Evolutionary conservation across 2,113 vertebrate species (phyloP), one percentile per base, ranked within the genome.

Genomic region (Elgaria multicarinata): DNA sequence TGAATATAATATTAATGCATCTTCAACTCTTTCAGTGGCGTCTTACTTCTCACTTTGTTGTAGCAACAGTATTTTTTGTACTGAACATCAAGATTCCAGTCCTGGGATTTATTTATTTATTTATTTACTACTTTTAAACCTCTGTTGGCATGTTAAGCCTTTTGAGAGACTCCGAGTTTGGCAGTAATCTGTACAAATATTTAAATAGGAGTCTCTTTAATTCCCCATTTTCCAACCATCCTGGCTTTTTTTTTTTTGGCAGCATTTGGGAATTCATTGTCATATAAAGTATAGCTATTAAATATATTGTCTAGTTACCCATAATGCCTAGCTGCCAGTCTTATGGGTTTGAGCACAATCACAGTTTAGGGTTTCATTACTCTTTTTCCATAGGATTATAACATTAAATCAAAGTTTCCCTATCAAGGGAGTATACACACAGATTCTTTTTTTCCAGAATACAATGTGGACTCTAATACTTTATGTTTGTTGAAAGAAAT

Each of bases 211-310:
- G 39, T 28, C 36, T 42, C 36, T 39, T 24, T 36, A 28, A 28
- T 36, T 83, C 20, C 31, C 24, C 7, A 3, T 24, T 26, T 24
- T 44, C 9, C n/a, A 3, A 3, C 71, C 71, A 69, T 12, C 9
- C 67, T 24, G 28, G 67, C 7, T 72, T 22, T 55, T 85, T 39
- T 26, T 3, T 72, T 22, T 55, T 85, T 39, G 14, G 12, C 10
- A 39, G 88, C 75, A n/a, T 92, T 93, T 91, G 18, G 2, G 50
- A 50, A 64, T 69, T 67, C 26, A 24, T 22, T 87, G 16, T 36
- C 46, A 0, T 77, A 33, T 69, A 12, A 69, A 69, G 12, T 31
- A 69, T 24, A 33, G 28, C 67, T 53, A 53, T 10, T 53, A 53
- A 53, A 53, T 53, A 53, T 7, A 10, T 53, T 53, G 9, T 53